Evolutionary conservation across 2,797 vertebrate species (phyloP), one percentile per base, ranked within the genome.

Genomic region (Myoxocephalus aenaeus): DNA sequence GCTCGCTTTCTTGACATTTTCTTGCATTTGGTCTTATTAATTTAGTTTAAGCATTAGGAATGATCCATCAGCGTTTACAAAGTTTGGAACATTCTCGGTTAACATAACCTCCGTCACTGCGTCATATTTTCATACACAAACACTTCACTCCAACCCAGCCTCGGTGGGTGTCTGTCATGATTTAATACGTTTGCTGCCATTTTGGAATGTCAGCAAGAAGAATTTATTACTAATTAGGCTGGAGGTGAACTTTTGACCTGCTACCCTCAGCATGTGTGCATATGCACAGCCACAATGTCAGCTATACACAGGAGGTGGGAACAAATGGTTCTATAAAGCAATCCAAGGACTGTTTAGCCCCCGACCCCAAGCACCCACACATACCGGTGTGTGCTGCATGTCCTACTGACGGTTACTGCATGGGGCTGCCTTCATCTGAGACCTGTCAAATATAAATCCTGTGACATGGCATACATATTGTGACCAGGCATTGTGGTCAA

Each of bases 191-290:
- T 76, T 65, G 79, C 69, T 87, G 85, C 79, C 79, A 82, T 92
- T 90, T 87, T 73, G 71, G 79, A 86, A 85, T 87, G 85, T 89
- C 86, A 85, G 65, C 88, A 65, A 73, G 78, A 82, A 76, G 61
- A 88, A 87, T 92, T 80, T 90, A 90, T 85, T 82, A 77, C 85
- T 91, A 92, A 92, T 92, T 91, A 90, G 70, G 59, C 83, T 76
- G 48, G 70, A 80, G 82, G 56, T 88, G 81, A 88, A 92, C 90
- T 85, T 70, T 59, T 83, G 82, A 92, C 87, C 88, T 76, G 65
- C 25, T 77, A n/a, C 70, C 65, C 53, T 82, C 57, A 62, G 20
- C 32, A 18, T 68, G 59, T 44, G 40, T 77, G 76, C 73, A 15
- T 56, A 15, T 56, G 59, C n/a, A 42, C 27, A 7, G 51, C 54